phyloP scores from a whole-genome alignment of 2,797 vertebrate species.

The Macropus fuliginosus region DNA sequence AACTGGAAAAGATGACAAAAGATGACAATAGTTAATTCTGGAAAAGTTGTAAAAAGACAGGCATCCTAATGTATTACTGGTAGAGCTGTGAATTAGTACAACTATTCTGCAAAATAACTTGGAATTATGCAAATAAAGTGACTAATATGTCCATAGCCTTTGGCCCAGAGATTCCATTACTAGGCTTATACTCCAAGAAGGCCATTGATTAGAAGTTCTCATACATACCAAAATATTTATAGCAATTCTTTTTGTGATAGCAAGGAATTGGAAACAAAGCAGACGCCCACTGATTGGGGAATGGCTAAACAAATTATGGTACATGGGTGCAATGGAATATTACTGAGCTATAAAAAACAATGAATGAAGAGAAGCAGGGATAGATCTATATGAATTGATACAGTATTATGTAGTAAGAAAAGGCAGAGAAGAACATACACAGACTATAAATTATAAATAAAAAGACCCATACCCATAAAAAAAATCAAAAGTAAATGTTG shows the following conservation, averaged over 20 bases:
- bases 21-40: no score
- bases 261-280: neutral
- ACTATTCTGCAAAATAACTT: neutral
- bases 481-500: neutral
- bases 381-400: neutral
- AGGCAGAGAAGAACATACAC: neutral
- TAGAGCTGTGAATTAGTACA: neutral
- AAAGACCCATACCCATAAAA: neutral
- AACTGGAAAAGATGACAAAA: no score
- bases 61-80: neutral
- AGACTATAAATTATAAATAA: neutral
- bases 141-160: neutral
- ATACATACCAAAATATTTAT: neutral
- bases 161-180: neutral
- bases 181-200: neutral
- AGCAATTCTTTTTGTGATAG: neutral
- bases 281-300: neutral
- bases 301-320: neutral
- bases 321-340: neutral
- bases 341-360: neutral
- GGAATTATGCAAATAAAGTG: neutral
- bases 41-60: neutral
- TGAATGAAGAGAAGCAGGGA: neutral
- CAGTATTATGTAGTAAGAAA: neutral
- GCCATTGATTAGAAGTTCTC: neutral